Percentiles rank a stretch among this genome's conserved stretches.
Conservation (phyloP, 2,797 vertebrate genomes). For the Lacerta agilis region DNA sequence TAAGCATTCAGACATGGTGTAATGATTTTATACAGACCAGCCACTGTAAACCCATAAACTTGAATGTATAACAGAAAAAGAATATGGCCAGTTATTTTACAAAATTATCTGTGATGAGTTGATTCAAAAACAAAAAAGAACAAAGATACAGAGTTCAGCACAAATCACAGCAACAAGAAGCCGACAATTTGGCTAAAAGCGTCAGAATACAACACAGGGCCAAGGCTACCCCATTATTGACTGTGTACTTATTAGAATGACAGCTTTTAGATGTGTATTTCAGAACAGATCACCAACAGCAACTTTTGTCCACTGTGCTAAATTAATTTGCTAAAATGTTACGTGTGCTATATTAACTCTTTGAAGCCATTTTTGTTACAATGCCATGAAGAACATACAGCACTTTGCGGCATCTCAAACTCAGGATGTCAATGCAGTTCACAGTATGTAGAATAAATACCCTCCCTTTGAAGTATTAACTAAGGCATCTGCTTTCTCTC, state of each 20-base stretch:
- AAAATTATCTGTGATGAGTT: conserved; percentile 67
- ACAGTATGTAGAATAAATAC: conserved; percentile 82
- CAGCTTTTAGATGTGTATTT: conserved; percentile 52
- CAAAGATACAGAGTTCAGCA: conserved; percentile 74
- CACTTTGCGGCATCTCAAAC: conserved; percentile 60
- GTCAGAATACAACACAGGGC: conserved; percentile 75
- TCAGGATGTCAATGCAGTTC: conserved; percentile 77
- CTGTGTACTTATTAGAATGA: conserved; percentile 70
- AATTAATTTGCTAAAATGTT: conserved; percentile 63
- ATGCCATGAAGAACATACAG: conserved; percentile 67
- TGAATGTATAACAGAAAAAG: conserved; percentile 67
- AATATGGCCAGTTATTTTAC: conserved; percentile 73
- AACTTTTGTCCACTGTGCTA: conserved; percentile 74
- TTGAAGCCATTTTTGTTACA: conserved; percentile 74
- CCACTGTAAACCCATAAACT: conserved; percentile 76
- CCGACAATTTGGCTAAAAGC: conserved; percentile 72
- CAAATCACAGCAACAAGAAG: conserved; percentile 76
- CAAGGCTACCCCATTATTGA: conserved; percentile 75
- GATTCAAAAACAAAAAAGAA: conserved; percentile 68
- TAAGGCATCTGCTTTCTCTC: conserved; percentile 67
- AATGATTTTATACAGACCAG: conserved; percentile 73
- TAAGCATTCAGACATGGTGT: conserved; percentile 77
- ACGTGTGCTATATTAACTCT: conserved; percentile 72
- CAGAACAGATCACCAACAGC: conserved; percentile 58
- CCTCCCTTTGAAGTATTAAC: conserved; percentile 71